A percentile compares a stretch with the other conserved stretches of the same genome.
These are phyloP conservation scores for Cebidichthys violaceus DNA, from an alignment of 2,113 vertebrate genomes.

Conservation along the genomic window DNA sequence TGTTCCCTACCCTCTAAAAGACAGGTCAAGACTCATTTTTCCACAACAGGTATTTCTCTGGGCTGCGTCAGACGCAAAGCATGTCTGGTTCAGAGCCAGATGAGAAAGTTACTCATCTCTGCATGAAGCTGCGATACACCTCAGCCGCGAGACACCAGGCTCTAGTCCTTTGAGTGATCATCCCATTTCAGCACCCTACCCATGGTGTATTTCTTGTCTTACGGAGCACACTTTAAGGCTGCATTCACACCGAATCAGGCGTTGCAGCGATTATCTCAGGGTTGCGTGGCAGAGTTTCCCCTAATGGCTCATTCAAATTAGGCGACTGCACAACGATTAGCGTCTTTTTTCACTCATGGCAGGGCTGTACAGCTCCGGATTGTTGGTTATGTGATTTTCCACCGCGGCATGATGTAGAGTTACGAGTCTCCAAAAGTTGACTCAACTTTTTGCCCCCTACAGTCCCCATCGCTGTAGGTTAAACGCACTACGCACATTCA, in stretches of 20 bases:
- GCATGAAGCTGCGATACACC: conserved; percentile 44
- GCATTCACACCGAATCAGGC: not conserved
- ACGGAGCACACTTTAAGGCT: not conserved
- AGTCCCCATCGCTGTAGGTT: not conserved
- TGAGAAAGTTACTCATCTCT: conserved; percentile 68
- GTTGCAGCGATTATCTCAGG: not conserved
- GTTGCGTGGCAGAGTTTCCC: not conserved
- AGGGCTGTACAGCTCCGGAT: not conserved
- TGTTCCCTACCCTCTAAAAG: conserved; percentile 31
- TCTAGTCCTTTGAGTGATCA: conserved; percentile 24
- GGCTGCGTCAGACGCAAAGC: conserved; percentile 68
- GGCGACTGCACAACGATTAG: not conserved
- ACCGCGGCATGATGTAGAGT: no score
- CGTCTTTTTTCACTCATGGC: not conserved
- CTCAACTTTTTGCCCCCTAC: not conserved
- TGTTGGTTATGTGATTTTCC: not conserved
- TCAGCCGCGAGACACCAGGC: conserved; percentile 19
- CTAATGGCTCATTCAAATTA: not conserved
- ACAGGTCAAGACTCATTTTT: conserved; percentile 69
- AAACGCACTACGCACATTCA: not conserved
- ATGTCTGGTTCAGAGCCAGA: conserved; percentile 64
- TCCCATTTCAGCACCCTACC: not conserved
- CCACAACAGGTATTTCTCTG: conserved; percentile 62
- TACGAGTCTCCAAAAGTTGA: not conserved
- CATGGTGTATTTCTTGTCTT: not conserved